Evolutionary conservation across 2,113 vertebrate genomes (phyloP).

Genomic region (Periophthalmus modestus): DNA sequence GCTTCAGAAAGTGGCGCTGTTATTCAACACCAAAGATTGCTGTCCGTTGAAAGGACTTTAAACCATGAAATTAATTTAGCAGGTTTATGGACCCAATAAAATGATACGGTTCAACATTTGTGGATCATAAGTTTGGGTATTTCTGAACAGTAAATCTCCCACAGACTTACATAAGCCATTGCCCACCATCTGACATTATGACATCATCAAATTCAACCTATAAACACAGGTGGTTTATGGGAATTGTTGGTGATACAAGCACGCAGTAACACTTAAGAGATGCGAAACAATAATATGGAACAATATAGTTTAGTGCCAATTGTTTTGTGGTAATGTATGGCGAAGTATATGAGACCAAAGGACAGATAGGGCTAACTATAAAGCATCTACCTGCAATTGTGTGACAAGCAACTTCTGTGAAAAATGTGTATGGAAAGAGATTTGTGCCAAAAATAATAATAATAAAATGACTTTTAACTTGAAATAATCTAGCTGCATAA

Average conservation of each 20-base stretch:
- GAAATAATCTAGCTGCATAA: neutral
- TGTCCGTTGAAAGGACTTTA: no score
- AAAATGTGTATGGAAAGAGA: neutral
- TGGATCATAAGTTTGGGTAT: no score
- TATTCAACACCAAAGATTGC: no score
- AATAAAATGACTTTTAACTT: neutral
- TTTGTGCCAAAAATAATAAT: neutral
- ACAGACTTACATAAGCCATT: no score
- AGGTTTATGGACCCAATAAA: no score
- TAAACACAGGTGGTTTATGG: conserved; percentile 24
- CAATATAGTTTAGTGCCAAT: neutral
- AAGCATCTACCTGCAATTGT: neutral
- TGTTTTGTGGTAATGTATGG: conserved; percentile 33
- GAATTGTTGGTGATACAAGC: conserved; percentile 43
- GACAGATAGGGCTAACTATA: neutral
- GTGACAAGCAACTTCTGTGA: neutral
- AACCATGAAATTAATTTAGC: no score
- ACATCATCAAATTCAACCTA: no score
- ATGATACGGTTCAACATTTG: no score
- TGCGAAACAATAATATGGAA: conserved; percentile 20
- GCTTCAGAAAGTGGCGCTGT: no score
- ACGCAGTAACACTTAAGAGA: conserved; percentile 27
- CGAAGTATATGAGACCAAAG: neutral
- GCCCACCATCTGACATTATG: no score
- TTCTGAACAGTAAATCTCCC: no score